Base-by-base conservation (phyloP, 35 echinoderm and acorn worm species). In the Lytechinus pictus region DNA sequence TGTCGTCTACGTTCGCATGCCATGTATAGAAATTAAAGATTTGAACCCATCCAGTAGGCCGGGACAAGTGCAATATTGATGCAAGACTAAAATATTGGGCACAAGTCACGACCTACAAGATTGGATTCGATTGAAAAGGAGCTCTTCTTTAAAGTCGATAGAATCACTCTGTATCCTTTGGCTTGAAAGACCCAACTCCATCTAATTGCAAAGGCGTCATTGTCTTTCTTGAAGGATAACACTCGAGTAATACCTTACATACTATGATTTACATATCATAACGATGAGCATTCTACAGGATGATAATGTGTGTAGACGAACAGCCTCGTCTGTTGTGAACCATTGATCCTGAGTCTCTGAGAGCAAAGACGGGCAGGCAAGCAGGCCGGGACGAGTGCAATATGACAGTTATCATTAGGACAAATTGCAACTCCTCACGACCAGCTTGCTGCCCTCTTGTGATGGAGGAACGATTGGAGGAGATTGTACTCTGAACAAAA, bases 301-400 rank as follows among this genome's bases (percentile, higher is more conserved):
- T 44, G 33, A 44, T 44, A 44, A 44, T 2, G 33, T 2, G 33
- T 44, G 33, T 1, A 44, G 33, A 44, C 33, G 33, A 44, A 44
- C 33, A 44, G 2, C 56, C 56, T 58, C 56, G 0, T 24, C 66
- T 16, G 14, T 79, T 4, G 19, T 24, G 19, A 19, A 7, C 14
- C 19, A 16, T 24, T 19, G 66, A 24, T 79, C 66, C 66, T 24
- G 66, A 79, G 66, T 24, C 8, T 44, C 33, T 44, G 33, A 6
- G 66, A 79, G 57, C 10, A 60, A 7, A 60, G 27, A 55, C 53
- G 57, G 61, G 57, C 33, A 52, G 2, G 61, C 94, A 86, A 53
- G 94, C 94, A 95, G 94, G 94, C 94, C 94, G 94, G 94, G 94
- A 95, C 94, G 94, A 95, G 94, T 95, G 94, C 94, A 95, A 95